phyloP scores from a whole-genome alignment of 2,888 invertebrate genomes.

The Troilus luridus region DNA sequence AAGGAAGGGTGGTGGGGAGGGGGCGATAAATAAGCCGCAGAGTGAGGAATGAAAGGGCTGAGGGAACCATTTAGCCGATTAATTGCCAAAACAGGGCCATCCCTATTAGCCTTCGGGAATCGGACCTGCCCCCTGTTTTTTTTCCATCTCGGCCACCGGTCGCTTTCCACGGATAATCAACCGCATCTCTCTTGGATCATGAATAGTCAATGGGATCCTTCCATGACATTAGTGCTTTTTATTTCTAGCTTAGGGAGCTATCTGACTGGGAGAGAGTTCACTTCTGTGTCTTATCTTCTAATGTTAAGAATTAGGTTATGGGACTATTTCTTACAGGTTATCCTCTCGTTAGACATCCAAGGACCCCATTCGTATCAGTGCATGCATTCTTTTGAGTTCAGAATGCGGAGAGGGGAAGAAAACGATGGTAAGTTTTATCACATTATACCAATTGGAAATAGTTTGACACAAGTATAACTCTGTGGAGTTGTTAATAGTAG shows the following conservation, averaged over 20 bases:
- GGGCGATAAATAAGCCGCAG: conserved; percentile 7
- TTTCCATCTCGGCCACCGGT: not conserved
- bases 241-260: not conserved
- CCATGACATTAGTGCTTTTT: not conserved
- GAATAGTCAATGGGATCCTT: conserved; percentile 13
- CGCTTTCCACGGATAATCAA: conserved; percentile 3
- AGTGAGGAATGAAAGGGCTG: conserved; percentile 18
- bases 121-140: conserved; percentile 20
- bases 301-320: too few relatives aligned
- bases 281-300: too few relatives aligned
- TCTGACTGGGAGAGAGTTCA: too few relatives aligned
- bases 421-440: too few relatives aligned
- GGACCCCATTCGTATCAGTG: too few relatives aligned
- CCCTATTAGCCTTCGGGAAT: conserved; percentile 1
- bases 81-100: conserved; percentile 38
- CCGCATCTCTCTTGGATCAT: not conserved
- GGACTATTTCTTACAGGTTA: too few relatives aligned
- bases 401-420: too few relatives aligned
- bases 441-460: too few relatives aligned
- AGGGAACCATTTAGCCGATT: conserved; percentile 26
- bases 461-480: too few relatives aligned
- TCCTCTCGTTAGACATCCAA: too few relatives aligned
- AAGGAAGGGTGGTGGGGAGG: not conserved
- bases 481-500: too few relatives aligned
- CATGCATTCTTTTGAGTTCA: too few relatives aligned